A percentile compares a stretch with the other conserved stretches of the same genome.
Conservation (phyloP, 2,888 invertebrate genomes). For the Cheilosia urbana region DNA sequence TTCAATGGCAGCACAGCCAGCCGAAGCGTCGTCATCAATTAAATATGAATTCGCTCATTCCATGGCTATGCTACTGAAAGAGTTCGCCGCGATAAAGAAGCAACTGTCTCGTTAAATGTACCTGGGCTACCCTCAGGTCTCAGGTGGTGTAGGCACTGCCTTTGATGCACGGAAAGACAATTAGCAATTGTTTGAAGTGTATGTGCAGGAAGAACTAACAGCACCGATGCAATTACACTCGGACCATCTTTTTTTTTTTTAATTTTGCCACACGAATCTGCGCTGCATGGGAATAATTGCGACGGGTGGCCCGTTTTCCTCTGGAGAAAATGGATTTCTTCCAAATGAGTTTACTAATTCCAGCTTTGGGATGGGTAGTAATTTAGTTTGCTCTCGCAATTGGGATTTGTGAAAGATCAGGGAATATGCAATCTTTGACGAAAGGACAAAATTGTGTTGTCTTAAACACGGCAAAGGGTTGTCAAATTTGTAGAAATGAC, state of each 20-base stretch:
- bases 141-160: constrained; percentile 17
- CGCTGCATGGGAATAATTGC: constrained; percentile 31
- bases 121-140: constrained; percentile 54
- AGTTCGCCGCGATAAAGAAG: constrained; percentile 64
- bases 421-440: too few relatives aligned
- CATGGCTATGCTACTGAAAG: constrained; percentile 14
- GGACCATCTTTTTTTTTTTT: constrained; percentile 10
- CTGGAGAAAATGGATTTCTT: not conserved
- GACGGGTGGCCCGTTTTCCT: constrained; percentile 31
- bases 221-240: constrained; percentile 42
- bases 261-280: constrained; percentile 18
- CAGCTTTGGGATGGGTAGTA: not conserved
- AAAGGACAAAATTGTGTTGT: too few relatives aligned
- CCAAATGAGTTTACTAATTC: constrained; percentile 16
- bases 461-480: too few relatives aligned
- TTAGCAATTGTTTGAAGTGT: constrained; percentile 42
- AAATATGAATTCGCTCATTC: constrained; percentile 53
- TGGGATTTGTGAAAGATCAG: not conserved
- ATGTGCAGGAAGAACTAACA: constrained; percentile 6
- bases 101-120: constrained; percentile 68
- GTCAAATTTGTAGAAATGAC: too few relatives aligned
- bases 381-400: not conserved
- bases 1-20: constrained; percentile 47
- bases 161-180: constrained; percentile 57
- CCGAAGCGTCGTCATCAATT: constrained; percentile 32